Percentiles rank a stretch among this genome's conserved stretches.
Conservation (phyloP, 2,797 vertebrate species). For the Ciconia nigra region DNA sequence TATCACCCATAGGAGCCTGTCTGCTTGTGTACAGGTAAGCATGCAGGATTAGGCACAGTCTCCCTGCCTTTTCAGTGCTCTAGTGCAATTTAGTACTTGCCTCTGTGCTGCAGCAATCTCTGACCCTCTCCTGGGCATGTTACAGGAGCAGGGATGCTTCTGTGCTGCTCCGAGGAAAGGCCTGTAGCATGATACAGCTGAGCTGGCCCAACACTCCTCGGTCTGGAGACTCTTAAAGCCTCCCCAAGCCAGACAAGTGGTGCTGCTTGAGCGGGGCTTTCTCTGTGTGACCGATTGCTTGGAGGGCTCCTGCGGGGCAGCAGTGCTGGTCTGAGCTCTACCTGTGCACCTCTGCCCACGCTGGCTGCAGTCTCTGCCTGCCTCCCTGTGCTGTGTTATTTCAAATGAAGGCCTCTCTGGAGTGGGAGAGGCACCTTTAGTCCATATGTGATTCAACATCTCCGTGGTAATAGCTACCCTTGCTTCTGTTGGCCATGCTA, state of each 20-base stretch:
- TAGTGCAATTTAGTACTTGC: not conserved
- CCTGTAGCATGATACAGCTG: accelerated
- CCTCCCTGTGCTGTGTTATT: not conserved
- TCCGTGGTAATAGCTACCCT: not conserved
- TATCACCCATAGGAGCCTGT: not conserved
- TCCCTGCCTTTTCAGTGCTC: not conserved
- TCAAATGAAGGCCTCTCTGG: not conserved
- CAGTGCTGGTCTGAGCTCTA: not conserved
- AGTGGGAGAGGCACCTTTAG: not conserved
- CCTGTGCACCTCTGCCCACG: accelerated
- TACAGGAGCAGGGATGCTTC: not conserved
- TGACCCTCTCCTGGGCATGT: not conserved
- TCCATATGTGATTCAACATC: not conserved
- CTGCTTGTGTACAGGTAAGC: not conserved
- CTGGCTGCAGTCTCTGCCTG: not conserved
- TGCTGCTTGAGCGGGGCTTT: not conserved
- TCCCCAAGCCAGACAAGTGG: not conserved
- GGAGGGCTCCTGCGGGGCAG: accelerated
- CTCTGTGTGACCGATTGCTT: not conserved
- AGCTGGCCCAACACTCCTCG: not conserved
- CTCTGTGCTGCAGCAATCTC: not conserved
- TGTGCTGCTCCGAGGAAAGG: not conserved
- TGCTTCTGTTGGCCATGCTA: not conserved
- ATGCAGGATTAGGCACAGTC: accelerated
- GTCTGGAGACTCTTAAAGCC: not conserved